These are phyloP conservation scores for Solea solea DNA, from an alignment of 2,113 vertebrate species.

Conservation along the genomic window DNA sequence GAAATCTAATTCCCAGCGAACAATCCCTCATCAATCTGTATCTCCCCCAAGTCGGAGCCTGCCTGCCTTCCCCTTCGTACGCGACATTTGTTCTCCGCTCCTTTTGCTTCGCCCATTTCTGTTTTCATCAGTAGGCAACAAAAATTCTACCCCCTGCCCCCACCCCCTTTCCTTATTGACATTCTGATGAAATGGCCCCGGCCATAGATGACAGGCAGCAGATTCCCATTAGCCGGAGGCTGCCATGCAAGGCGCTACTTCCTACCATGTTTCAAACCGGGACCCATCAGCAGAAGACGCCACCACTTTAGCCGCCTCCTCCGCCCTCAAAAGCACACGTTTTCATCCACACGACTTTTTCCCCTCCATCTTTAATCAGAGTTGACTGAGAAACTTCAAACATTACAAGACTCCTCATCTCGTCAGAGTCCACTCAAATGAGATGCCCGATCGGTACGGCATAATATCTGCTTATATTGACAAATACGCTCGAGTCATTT, in stretches of 20 bases:
- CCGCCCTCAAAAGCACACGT: neutral
- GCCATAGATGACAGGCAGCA: constrained; percentile 67
- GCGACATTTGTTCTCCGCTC: constrained; percentile 48
- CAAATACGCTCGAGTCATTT: constrained; percentile 31
- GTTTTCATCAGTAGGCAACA: constrained; percentile 64
- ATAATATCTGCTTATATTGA: constrained; percentile 5
- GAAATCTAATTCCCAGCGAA: constrained; percentile 62
- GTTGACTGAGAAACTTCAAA: constrained; percentile 59
- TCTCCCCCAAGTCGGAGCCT: constrained; percentile 41
- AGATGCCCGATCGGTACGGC: neutral
- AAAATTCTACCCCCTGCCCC: constrained; percentile 33
- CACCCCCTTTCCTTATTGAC: constrained; percentile 48
- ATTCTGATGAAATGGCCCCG: constrained; percentile 62
- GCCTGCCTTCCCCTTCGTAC: constrained; percentile 23
- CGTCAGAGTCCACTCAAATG: constrained; percentile 22
- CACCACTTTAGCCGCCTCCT: constrained; percentile 43
- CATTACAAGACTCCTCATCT: constrained; percentile 45
- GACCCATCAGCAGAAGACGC: constrained; percentile 38
- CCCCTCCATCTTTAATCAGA: constrained; percentile 47
- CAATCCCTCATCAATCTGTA: constrained; percentile 70
- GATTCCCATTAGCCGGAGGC: constrained; percentile 66
- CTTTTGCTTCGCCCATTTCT: constrained; percentile 23
- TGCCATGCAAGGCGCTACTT: constrained; percentile 39
- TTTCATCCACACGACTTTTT: constrained; percentile 2
- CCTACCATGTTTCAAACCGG: constrained; percentile 47